These are phyloP conservation scores for Drosophila asahinai DNA, from an alignment of 1,140 invertebrate genomes.

Conservation along the genomic window DNA sequence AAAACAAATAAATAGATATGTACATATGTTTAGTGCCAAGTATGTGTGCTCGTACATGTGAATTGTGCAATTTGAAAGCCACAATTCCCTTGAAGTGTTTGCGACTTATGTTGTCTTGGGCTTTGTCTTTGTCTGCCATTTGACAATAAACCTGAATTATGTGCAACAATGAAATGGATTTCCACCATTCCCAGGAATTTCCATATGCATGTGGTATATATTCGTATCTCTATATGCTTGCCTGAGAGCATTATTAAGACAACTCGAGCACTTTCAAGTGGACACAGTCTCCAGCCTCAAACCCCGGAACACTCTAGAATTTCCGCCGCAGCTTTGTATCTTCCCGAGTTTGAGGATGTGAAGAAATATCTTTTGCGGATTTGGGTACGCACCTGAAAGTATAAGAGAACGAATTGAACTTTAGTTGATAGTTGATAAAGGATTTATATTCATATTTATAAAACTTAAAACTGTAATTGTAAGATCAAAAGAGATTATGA, in stretches of 20 bases:
- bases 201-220: constrained; percentile 6
- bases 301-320: not conserved
- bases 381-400: constrained; percentile 31
- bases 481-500: not conserved
- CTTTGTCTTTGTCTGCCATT: constrained; percentile 54
- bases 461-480: not conserved
- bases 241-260: constrained; percentile 24
- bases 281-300: constrained; percentile 3
- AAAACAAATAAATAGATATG: constrained; percentile 17
- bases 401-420: not conserved
- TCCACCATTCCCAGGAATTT: constrained; percentile 26
- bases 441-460: too few species aligned
- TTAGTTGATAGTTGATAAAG: not conserved
- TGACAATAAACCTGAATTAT: constrained; percentile 79
- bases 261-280: constrained; percentile 35
- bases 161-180: constrained; percentile 46
- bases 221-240: constrained; percentile 13
- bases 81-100: constrained; percentile 28
- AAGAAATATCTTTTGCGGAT: too few species aligned
- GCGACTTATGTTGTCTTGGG: constrained; percentile 15
- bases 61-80: constrained; percentile 14
- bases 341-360: not conserved
- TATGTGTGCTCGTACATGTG: not conserved
- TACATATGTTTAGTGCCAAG: not conserved
- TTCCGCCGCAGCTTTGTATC: not conserved